Percentiles rank a stretch among this genome's conserved stretches.
These are phyloP conservation scores for Heliopora coerulea DNA, from an alignment of 92 coral and sea anemone species.

Conservation along the genomic window DNA sequence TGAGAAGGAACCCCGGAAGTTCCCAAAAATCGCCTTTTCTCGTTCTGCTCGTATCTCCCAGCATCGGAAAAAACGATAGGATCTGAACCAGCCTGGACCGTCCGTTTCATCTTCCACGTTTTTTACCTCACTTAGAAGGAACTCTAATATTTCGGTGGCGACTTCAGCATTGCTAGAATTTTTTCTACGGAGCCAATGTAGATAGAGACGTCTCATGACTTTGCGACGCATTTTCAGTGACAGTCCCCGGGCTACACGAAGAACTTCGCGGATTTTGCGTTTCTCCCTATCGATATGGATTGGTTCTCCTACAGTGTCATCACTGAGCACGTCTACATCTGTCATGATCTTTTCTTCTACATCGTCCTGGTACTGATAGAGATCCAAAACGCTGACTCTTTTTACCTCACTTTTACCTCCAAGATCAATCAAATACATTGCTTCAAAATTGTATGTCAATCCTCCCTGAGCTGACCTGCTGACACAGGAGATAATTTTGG, in stretches of 20 bases:
- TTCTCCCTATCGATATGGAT: slow-evolving; percentile 69
- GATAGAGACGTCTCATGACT: slow-evolving; percentile 82
- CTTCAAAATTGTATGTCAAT: slow-evolving; percentile 59
- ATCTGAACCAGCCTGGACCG: neutral
- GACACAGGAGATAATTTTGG: too few relatives aligned
- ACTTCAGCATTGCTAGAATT: slow-evolving; percentile 74
- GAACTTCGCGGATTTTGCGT: slow-evolving; percentile 80
- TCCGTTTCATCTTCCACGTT: slow-evolving; percentile 57
- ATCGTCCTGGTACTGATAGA: slow-evolving; percentile 80
- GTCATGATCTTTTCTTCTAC: too few relatives aligned
- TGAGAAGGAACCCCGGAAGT: slow-evolving; percentile 48
- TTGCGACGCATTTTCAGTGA: slow-evolving; percentile 73
- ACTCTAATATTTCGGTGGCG: slow-evolving; percentile 79
- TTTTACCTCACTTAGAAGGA: slow-evolving; percentile 85
- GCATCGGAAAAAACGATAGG: slow-evolving; percentile 60
- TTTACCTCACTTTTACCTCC: slow-evolving; percentile 83
- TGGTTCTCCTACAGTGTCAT: slow-evolving; percentile 63
- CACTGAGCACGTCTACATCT: slow-evolving; percentile 66
- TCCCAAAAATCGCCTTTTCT: slow-evolving; percentile 71
- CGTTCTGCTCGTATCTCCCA: slow-evolving; percentile 87
- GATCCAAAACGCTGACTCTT: slow-evolving; percentile 84
- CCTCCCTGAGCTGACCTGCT: slow-evolving; percentile 26
- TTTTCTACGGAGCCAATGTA: slow-evolving; percentile 95
- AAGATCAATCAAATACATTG: slow-evolving; percentile 81
- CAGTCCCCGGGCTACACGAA: slow-evolving; percentile 91